phyloP scores from a whole-genome alignment of 2,113 vertebrate species.

The Antechinus flavipes region DNA sequence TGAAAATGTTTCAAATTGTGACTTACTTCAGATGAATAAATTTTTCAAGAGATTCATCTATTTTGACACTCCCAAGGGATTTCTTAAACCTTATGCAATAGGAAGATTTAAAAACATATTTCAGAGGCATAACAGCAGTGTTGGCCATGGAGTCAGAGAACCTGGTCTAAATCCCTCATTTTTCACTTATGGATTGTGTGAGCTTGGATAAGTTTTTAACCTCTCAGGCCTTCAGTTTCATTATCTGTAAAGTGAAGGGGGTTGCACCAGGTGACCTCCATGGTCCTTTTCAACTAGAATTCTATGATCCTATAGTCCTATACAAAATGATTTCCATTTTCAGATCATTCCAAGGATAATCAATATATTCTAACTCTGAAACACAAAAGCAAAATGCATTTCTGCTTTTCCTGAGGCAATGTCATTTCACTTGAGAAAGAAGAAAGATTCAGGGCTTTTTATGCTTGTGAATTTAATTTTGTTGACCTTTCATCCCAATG shows the following conservation, averaged over 20 bases:
- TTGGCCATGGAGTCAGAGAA: background rate
- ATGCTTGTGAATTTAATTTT: background rate
- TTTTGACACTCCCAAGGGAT: background rate
- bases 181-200: background rate
- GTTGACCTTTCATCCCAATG: background rate
- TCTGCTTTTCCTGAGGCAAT: background rate
- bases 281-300: background rate
- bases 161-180: background rate
- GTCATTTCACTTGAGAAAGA: background rate
- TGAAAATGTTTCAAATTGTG: background rate
- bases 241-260: background rate
- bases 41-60: background rate
- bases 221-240: background rate
- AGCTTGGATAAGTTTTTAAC: background rate
- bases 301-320: background rate
- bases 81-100: background rate
- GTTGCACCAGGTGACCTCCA: background rate
- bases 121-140: background rate
- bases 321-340: background rate
- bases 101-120: background rate
- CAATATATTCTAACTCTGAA: background rate
- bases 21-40: background rate
- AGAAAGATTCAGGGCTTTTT: background rate
- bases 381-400: constrained; percentile 5
- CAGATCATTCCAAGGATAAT: background rate